A percentile compares a stretch with the other conserved stretches of the same genome.
These are phyloP conservation scores for Gobio occitaniae DNA, from an alignment of 2,797 vertebrate genomes.

Conservation along the genomic window DNA sequence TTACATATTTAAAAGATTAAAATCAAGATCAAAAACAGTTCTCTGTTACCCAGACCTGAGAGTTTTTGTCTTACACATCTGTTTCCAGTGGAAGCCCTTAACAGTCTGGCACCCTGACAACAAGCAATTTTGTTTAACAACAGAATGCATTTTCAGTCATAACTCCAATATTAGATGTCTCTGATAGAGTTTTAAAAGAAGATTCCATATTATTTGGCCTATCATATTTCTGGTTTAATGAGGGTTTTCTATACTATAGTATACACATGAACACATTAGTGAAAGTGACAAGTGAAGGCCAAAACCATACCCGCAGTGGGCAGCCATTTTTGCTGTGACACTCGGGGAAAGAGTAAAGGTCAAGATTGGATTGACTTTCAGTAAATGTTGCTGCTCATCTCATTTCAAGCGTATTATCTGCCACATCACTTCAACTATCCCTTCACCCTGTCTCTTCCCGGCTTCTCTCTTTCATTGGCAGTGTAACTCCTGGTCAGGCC, in stretches of 20 bases:
- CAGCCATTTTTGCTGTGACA: too few relatives aligned
- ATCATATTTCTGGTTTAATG: not conserved
- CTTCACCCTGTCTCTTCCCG: not conserved
- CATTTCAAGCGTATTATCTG: constrained; percentile 17
- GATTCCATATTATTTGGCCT: not conserved
- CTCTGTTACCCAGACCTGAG: not conserved
- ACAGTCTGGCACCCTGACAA: not conserved
- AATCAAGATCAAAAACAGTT: not conserved
- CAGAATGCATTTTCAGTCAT: not conserved
- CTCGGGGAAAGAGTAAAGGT: not conserved
- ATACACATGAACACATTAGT: not conserved
- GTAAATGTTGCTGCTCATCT: constrained; percentile 26
- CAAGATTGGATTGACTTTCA: not conserved
- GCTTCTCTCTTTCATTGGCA: constrained; percentile 21
- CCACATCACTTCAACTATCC: constrained; percentile 4
- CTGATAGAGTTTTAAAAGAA: not conserved
- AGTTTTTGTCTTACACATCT: constrained; percentile 16
- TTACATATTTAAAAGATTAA: not conserved
- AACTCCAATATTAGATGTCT: not conserved
- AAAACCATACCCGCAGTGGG: too few relatives aligned
- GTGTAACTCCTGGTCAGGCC: constrained; percentile 28
- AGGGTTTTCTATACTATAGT: not conserved
- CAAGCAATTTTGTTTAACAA: not conserved
- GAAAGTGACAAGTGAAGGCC: too few relatives aligned
- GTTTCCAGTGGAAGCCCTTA: constrained; percentile 8